Conservation (phyloP, 2,888 invertebrate genomes). For the Drosophila rubida region DNA sequence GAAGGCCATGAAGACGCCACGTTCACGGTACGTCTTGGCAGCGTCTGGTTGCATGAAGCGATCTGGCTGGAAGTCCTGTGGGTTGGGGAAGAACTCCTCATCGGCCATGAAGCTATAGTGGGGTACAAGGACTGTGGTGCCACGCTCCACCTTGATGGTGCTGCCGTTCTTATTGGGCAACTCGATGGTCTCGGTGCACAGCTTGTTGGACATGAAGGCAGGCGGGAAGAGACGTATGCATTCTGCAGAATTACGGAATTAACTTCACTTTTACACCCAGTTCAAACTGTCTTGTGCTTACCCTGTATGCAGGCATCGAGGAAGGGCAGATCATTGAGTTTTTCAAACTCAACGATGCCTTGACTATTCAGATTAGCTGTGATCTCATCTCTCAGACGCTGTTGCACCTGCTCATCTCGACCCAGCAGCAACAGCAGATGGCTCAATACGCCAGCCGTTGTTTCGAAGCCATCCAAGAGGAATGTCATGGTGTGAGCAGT, state of each 20-base stretch:
- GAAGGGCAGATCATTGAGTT: conserved; percentile 76
- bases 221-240: conserved; percentile 79
- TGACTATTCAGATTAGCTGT: conserved; percentile 39
- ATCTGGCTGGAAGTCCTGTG: conserved; percentile 79
- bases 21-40: conserved; percentile 73
- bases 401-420: conserved; percentile 65
- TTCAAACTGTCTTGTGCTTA: conserved; percentile 33
- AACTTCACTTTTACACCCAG: neutral
- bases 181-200: conserved; percentile 77
- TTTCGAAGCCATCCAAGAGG: conserved; percentile 83
- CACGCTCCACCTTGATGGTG: conserved; percentile 61
- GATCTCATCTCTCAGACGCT: conserved; percentile 77
- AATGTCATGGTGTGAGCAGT: conserved; percentile 82
- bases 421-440: conserved; percentile 77
- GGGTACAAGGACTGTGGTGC: conserved; percentile 73
- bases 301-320: conserved; percentile 83
- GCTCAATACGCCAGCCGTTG: conserved; percentile 76
- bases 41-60: conserved; percentile 81
- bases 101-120: conserved; percentile 73
- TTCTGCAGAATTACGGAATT: conserved; percentile 53
- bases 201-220: conserved; percentile 56
- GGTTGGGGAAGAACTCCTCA: conserved; percentile 72
- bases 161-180: conserved; percentile 72
- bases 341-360: conserved; percentile 74
- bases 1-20: conserved; percentile 78